Base-by-base conservation (phyloP, 2,113 vertebrate species). In the Brachyhypopomus occidentalis region DNA sequence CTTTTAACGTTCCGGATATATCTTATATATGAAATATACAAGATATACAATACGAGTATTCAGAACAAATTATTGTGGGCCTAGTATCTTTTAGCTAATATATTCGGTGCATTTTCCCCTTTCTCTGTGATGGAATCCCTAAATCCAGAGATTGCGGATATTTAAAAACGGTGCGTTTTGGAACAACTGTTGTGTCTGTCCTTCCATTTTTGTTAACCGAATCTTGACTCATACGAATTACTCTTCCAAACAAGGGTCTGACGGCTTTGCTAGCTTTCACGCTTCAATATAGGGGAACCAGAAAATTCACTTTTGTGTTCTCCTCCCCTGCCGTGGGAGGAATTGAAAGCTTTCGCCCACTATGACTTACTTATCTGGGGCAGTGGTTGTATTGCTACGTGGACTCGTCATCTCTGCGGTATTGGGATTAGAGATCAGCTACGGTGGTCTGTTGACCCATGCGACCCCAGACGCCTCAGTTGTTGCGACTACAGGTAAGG, bases 391-490 rank as follows among this genome's bases (percentile, higher is more conserved):
- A 56, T 82, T 94, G 91, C 91, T 94, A 85, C 92, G 91, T 91
- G 94, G 94, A 93, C 92, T 94, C 90, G 87, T 94, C 91, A 91
- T 94, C 92, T 94, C 90, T 93, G 92, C 92, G 88, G 91, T 94
- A 88, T 90, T 94, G 87, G 91, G 91, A 86, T 91, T 85, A 84
- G 92, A 92, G 75, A 86, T 87, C 87, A 82, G 87, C 83, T 87
- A 84, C 89, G 85, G 89, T 16, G 88, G 83, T 60, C 75, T 88
- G 84, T 86, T 90, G 60, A 77, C 91, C 45, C 38, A 34, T 67
- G 22, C 66, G 45, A 41, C 72, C 77, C 84, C 87, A 84, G 89
- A 88, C 83, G 84, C 90, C 85, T 82, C 88, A 67, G 87, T 87
- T 78, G 89, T 90, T 70, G 87, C 91, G 76, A 58, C 74, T 79